Base-by-base conservation (phyloP, 2,888 invertebrate species). In the Drosophila macrospina region DNA sequence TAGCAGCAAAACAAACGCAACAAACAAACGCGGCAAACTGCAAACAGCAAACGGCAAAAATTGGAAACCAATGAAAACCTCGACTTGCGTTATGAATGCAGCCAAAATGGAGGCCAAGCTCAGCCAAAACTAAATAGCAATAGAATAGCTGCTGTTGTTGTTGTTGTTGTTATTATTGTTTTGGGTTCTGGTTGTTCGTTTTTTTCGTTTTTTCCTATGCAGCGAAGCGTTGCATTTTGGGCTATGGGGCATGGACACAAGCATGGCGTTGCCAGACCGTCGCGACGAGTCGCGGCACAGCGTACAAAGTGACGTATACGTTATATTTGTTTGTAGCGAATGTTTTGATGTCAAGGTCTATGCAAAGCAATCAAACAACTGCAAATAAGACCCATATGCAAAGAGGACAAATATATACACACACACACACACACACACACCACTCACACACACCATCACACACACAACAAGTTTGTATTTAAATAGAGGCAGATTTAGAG, bases 61-160 rank as follows among this genome's bases (percentile, higher is more conserved):
- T 89, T 85, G 86, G 88, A 89, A 86, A 86, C 85, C 85, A 80
- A 86, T 86, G 89, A 80, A 75, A 86, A 89, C 85, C 85, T 87
- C 85, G 88, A 82, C 77, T 87, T 85, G 80, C 79, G 78, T 86
- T 86, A 89, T 86, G 89, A 86, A 86, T 89, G 85, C 89, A 89
- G 72, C 86, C 83, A 69, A 89, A 89, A 86, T 86, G 88, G 85
- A 86, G 85, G 85, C 89, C 83, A 83, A 88, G 83, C 85, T 70
- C 85, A 89, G 85, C 88, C 85, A 74, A 86, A 86, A 85, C 89
- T 87, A 72, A 78, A 78, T 82, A 69, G 69, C 62, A 75, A 78
- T 76, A 76, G 70, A 75, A 86, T 80, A 34, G 51, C 45, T 61
- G 61, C 44, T 47, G 47, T 68, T 57, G n/a, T 69, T 52, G 59